Conservation (phyloP, 2,888 invertebrate genomes). For the Apamea epomidion region DNA sequence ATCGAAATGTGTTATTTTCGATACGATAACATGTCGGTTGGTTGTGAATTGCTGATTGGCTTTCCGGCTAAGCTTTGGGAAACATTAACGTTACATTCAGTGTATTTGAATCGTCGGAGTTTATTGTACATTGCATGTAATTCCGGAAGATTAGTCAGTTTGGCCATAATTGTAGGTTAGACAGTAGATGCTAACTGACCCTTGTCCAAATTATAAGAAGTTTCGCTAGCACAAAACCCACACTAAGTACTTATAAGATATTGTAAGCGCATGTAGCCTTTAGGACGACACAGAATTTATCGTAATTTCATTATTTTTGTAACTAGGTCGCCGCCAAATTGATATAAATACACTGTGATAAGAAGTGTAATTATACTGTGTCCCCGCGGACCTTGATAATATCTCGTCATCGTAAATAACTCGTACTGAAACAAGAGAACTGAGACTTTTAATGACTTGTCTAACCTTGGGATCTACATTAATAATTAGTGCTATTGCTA, state of each 20-base stretch:
- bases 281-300: not conserved
- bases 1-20: no score
- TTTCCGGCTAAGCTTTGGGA: not conserved
- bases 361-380: not conserved
- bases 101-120: not conserved
- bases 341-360: not conserved
- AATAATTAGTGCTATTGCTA: conserved; percentile 1
- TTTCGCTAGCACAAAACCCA: not conserved
- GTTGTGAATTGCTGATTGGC: not conserved
- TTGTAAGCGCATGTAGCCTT: not conserved
- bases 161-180: not conserved
- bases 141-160: not conserved
- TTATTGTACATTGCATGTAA: not conserved
- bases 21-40: no score
- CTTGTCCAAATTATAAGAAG: not conserved
- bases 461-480: not conserved
- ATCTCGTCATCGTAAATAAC: no score
- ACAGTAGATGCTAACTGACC: not conserved
- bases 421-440: not conserved
- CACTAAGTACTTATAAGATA: not conserved
- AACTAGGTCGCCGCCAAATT: not conserved
- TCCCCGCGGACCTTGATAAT: not conserved
- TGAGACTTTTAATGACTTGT: conserved; percentile 17
- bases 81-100: not conserved
- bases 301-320: not conserved